phyloP scores from a whole-genome alignment of 2,797 vertebrate species.

The Pipistrellus pipistrellus region DNA sequence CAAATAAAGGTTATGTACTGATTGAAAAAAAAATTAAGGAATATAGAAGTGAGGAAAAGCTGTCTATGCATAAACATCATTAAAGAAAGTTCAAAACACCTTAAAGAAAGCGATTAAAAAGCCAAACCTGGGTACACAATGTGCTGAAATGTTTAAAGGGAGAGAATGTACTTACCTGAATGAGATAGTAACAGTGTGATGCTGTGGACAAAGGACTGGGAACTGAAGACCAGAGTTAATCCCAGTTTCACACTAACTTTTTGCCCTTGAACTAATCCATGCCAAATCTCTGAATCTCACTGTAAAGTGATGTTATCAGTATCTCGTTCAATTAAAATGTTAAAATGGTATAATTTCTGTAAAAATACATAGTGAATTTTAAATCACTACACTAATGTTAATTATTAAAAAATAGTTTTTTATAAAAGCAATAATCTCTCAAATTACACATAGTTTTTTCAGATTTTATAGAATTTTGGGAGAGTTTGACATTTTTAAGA shows the following conservation, averaged over 20 bases:
- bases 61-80: not conserved
- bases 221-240: not conserved
- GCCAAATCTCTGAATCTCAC: not conserved
- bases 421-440: not conserved
- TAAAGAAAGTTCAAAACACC: not conserved
- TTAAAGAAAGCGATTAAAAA: not conserved
- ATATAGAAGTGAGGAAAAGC: not conserved
- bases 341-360: not conserved
- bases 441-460: not conserved
- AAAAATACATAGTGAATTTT: not conserved
- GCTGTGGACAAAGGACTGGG: too few relatives aligned
- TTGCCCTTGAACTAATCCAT: not conserved
- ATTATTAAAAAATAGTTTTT: constrained; percentile 8
- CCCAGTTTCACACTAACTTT: not conserved
- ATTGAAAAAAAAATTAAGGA: not conserved
- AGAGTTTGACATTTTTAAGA: not conserved
- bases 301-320: not conserved
- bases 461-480: not conserved
- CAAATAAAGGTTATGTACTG: not conserved
- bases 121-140: not conserved
- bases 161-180: not conserved
- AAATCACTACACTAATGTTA: not conserved
- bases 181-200: not conserved
- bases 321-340: not conserved
- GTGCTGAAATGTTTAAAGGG: not conserved